Evolutionary conservation across 2,888 invertebrate species (phyloP), one percentile per base, ranked within the genome.

Genomic region (Yponomeuta cagnagella): DNA sequence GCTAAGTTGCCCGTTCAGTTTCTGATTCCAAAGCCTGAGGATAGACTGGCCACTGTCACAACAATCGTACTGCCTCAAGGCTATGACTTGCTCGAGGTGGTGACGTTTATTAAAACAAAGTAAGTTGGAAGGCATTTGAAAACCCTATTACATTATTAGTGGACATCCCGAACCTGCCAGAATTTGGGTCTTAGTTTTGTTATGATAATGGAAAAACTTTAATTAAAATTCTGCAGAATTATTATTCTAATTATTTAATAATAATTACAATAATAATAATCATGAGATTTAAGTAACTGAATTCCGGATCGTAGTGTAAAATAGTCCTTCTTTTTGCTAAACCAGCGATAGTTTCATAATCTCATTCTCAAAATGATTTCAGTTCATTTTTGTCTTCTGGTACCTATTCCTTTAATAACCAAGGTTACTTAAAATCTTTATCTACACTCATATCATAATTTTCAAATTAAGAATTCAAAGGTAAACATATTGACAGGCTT

Each of bases 1-100:
- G 88, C 93, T 72, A 87, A 93, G 63, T 83, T 96, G 67, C 95
- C 96, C 0, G 87, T 98, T 70, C 88, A 95, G 77, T 93, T 95
- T 75, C 94, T 96, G 74, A 95, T 98, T 0, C 92, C 93, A 9
- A 94, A 95, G 69, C 93, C 94, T 75, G 89, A 88, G 66, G 93
- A 95, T 76, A 82, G 92, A 0, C 77, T 92, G 12, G 71, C 75
- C 1, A 88, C 88, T 1, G 91, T 90, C 23, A 89, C 90, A 0
- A 89, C 90, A 0, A 75, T 91, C 1, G 77, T 79, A 2, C 77
- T 91, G 1, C 90, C 90, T 0, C 77, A 79, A 66, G 86, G 86
- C 70, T 89, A 86, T 69, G 85, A 89, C 68, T 87, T 88, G 69
- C 12, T 76, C 23, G 78, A 84, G 52, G 85, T 91, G 69, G 74